Base-by-base conservation (phyloP, 2,797 vertebrate genomes). In the Enteromius anoplus region DNA sequence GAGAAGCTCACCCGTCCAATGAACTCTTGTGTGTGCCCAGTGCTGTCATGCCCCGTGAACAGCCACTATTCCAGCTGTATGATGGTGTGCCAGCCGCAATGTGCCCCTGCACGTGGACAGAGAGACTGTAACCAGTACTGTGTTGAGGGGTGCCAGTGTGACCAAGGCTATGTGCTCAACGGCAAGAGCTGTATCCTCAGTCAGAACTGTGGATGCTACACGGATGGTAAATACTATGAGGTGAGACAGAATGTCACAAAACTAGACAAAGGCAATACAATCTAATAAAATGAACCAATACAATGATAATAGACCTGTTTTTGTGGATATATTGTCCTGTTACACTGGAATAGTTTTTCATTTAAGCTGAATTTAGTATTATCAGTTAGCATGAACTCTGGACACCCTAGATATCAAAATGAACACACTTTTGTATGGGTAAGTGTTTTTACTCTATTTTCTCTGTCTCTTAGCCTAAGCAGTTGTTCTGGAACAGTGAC, bases 141-240 rank as follows among this genome's bases (percentile, higher is more conserved):
- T 0, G 95, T 97, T 92, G 98, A 99, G 90, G 98, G 98, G 23
- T 99, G 98, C 85, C 97, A 98, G 91, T 99, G 98, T 0, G 97
- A 99, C 86, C 91, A 94, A 0, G 98, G 98, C 23, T 99, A 97
- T 0, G 97, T 99, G n/a, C 95, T 98, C 88, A 97, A 99, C 0
- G 97, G 98, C 89, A 97, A 95, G 92, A 97, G 93, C 92, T 99
- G 98, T 93, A 97, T 99, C 89, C 96, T 97, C 75, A 96, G 95
- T 12, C 97, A 98, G 79, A 97, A 95, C 93, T 99, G 98, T 0
- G 98, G 98, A 92, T 99, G 98, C 92, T 98, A 98, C 91, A 95
- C 96, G 0, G 98, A 99, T 0, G 96, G 97, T 87, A 99, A 98
- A 90, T 99, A 99, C 91, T 99, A 97, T 0, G 97, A 99, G 97